Percentiles rank a stretch among this genome's conserved stretches.
These are phyloP conservation scores for Telmatochromis sp. DNA, from an alignment of 2,113 vertebrate species.

Conservation along the genomic window DNA sequence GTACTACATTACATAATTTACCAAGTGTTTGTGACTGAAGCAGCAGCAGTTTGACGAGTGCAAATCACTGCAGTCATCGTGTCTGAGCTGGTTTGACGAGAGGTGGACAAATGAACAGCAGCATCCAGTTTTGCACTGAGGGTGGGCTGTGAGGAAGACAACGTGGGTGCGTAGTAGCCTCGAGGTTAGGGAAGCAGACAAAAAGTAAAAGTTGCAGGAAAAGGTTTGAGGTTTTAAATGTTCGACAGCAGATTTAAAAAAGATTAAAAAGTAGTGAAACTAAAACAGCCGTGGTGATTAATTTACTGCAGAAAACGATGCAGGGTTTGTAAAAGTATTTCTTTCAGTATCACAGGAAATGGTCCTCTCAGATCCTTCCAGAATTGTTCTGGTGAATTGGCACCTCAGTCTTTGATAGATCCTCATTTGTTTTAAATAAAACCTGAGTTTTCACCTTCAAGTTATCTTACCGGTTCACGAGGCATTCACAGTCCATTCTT, in stretches of 20 bases:
- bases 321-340: neutral
- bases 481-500: neutral
- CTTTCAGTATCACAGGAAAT: neutral
- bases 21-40: neutral
- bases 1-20: neutral
- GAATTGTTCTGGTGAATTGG: neutral
- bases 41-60: neutral
- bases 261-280: neutral
- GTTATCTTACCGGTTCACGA: neutral
- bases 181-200: neutral
- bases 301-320: neutral
- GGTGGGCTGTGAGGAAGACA: neutral
- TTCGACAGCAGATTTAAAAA: neutral
- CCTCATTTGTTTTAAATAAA: neutral
- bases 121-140: neutral
- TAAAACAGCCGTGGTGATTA: neutral
- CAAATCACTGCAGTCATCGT: neutral
- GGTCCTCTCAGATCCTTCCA: neutral
- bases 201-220: neutral
- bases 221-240: neutral
- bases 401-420: neutral
- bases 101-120: neutral
- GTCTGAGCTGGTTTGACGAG: neutral
- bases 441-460: neutral
- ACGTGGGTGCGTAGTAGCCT: fast-evolving